phyloP scores from a whole-genome alignment of 1,140 invertebrate species.

The Aphelenchoides besseyi region DNA sequence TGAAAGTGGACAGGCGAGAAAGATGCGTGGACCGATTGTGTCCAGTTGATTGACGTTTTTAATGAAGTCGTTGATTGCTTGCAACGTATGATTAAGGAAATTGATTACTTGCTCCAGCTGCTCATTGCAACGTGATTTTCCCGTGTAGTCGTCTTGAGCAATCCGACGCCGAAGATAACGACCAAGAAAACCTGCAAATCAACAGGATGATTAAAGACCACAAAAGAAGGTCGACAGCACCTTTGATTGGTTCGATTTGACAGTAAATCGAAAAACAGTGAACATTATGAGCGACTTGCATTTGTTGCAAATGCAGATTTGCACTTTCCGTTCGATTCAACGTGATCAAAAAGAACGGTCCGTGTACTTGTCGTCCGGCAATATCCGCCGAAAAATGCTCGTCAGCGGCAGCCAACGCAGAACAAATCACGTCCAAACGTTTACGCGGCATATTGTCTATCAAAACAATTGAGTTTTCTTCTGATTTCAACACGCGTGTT shows the following conservation, averaged over 20 bases:
- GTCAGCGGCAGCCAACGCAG: constrained; percentile 36
- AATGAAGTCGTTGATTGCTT: constrained; percentile 46
- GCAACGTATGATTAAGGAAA: constrained; percentile 31
- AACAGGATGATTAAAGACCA: background rate
- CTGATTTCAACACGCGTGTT: constrained; percentile 16
- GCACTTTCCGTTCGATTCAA: constrained; percentile 33
- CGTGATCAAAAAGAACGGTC: constrained; percentile 39
- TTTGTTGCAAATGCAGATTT: constrained; percentile 34
- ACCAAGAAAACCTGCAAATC: constrained; percentile 44
- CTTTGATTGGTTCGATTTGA: constrained; percentile 50
- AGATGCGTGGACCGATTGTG: constrained; percentile 49
- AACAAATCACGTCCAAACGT: constrained; percentile 26
- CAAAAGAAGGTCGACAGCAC: constrained; percentile 9
- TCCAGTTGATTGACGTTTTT: constrained; percentile 30
- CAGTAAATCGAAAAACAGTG: constrained; percentile 34
- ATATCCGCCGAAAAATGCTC: constrained; percentile 18
- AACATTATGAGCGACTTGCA: constrained; percentile 47
- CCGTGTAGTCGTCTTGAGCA: constrained; percentile 44
- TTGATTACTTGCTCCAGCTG: constrained; percentile 36
- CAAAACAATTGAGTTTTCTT: constrained; percentile 28
- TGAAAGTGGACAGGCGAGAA: constrained; percentile 41
- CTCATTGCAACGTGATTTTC: constrained; percentile 19
- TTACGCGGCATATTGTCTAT: constrained; percentile 48
- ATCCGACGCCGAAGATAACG: constrained; percentile 50
- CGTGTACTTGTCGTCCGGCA: background rate